These are phyloP conservation scores for Megaceryle torquata DNA, from an alignment of 2,113 vertebrate genomes.

Conservation along the genomic window DNA sequence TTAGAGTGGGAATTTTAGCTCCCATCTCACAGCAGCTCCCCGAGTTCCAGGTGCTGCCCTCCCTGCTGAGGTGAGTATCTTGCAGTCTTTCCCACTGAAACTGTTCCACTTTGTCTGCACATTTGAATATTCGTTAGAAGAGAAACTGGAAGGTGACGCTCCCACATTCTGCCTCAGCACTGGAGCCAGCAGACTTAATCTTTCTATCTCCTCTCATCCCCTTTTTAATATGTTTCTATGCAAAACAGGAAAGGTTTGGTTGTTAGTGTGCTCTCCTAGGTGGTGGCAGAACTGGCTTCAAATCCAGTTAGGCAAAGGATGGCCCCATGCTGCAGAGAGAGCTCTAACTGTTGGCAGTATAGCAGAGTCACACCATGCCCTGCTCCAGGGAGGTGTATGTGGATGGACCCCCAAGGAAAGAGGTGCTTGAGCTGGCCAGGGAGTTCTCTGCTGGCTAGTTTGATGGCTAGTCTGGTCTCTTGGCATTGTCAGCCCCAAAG, in stretches of 20 bases:
- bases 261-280: neutral
- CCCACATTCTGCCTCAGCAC: neutral
- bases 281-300: conserved; percentile 35
- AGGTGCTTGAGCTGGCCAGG: neutral
- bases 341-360: neutral
- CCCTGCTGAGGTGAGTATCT: neutral
- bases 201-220: neutral
- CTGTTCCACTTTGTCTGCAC: neutral
- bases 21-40: neutral
- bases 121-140: conserved; percentile 29
- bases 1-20: neutral
- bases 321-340: neutral
- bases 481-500: neutral
- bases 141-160: neutral
- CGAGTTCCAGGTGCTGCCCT: neutral
- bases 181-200: conserved; percentile 18
- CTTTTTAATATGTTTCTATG: neutral
- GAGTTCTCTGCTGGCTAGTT: neutral
- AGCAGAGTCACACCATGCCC: neutral
- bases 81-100: neutral
- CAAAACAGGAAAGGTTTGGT: conserved; percentile 39
- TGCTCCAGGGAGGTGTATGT: neutral
- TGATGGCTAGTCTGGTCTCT: neutral
- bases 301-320: neutral
- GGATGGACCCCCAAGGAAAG: neutral